Conservation (phyloP, 2,797 vertebrate species). For the Tinamus major region DNA sequence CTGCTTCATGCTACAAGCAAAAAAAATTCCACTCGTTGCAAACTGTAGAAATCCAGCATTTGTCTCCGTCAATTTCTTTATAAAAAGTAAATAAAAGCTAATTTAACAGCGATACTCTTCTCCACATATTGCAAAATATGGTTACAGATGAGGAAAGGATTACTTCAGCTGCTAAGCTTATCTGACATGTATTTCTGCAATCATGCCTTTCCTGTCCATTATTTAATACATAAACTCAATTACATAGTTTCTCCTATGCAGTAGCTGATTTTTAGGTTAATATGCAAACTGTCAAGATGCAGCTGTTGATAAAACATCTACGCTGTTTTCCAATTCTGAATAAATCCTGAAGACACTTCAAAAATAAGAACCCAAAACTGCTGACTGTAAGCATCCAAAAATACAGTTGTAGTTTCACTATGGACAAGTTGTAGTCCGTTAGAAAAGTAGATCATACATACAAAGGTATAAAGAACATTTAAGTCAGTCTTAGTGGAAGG, state of each 20-base stretch:
- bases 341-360: conserved; percentile 75
- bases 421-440: conserved; percentile 81
- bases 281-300: conserved; percentile 72
- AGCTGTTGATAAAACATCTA: conserved; percentile 73
- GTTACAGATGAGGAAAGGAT: conserved; percentile 64
- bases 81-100: conserved; percentile 52
- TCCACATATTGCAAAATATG: conserved; percentile 71
- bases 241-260: conserved; percentile 65
- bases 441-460: conserved; percentile 88
- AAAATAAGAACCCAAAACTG: conserved; percentile 75
- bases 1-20: conserved; percentile 71
- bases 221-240: conserved; percentile 62
- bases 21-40: conserved; percentile 43
- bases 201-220: conserved; percentile 70
- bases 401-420: conserved; percentile 82
- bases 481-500: conserved; percentile 82
- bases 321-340: conserved; percentile 69
- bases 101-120: conserved; percentile 72
- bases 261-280: conserved; percentile 68
- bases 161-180: conserved; percentile 68
- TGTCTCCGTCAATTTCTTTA: conserved; percentile 41
- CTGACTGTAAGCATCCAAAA: conserved; percentile 83
- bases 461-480: conserved; percentile 87
- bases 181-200: conserved; percentile 48
- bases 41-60: conserved; percentile 41